Evolutionary conservation across 2,113 vertebrate genomes (phyloP), one percentile per base, ranked within the genome.

Genomic region (Ramphastos sulfuratus): DNA sequence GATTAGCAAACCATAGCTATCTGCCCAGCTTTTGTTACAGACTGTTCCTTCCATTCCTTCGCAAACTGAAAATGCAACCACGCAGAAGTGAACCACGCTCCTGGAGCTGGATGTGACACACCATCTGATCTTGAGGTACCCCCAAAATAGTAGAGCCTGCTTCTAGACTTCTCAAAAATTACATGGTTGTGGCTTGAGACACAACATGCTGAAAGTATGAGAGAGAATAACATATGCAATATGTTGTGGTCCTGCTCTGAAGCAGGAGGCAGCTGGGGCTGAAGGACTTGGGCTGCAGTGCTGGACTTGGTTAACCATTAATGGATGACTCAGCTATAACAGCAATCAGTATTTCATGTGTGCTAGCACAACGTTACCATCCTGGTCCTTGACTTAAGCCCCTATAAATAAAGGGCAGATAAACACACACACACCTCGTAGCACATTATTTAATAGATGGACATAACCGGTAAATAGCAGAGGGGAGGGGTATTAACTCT

Each of bases 261-360:
- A 87, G 82, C 39, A 79, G 54, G 54, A 72, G 64, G 39, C 86
- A 66, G 59, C n/a, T 76, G 60, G 77, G 35, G 82, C 1, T 88
- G 90, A 55, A 95, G 94, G 56, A 76, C 84, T 89, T 14, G 2
- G 37, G 85, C 66, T 58, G 46, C 77, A 86, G 71, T 33, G 15
- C 66, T 72, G 85, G 61, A 44, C 88, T 88, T 87, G 70, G 94
- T 96, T 96, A 96, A 95, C 94, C 87, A 93, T 96, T 95, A 96
- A 95, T 69, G 59, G 44, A 86, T 96, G 96, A 94, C 76, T 95
- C 95, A 95, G 92, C 90, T 83, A 9, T 50, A 94, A 54, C 44
- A 92, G 65, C n/a, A 90, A 77, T 21, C 67, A 3, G 19, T 50
- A 67, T 91, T 91, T 70, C 2, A 0, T 25, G 73, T 60, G 72